Base-by-base conservation (phyloP, 2,888 invertebrate genomes). In the Morinoia aosen region DNA sequence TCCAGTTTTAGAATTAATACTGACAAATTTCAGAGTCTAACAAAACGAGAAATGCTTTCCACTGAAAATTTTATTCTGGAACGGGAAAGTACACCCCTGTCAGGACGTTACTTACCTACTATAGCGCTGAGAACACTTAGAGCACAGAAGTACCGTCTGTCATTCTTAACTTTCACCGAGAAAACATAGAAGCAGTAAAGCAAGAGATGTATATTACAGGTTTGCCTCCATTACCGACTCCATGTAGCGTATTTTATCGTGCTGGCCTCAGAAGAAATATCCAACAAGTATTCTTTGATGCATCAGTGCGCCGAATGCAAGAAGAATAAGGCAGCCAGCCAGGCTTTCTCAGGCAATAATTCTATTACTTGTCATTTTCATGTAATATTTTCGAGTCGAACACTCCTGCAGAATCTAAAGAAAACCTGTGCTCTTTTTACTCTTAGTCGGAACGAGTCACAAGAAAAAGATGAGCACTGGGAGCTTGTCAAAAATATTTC, bases 401-500 rank as follows among this genome's bases (percentile, higher is more conserved):
- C 93, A 93, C 93, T 90, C 40, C 3, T 40, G 48, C 48, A 57
- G 93, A 93, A 93, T 57, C 57, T 58, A 25, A 57, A 93, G 91
- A 93, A 93, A 33, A 33, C 33, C 48, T 90, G 39, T 39, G 39
- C 48, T 57, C 48, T 93, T 93, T 93, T 93, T 93, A n/a, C 19
- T 93, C 58, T 57, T 57, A n/a, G 48, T 57, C 56, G 93, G 57
- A 57, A 33, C 93, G 93, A 93, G 57, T 93, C 57, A 57, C 48
- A 57, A 93, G 93, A 57, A 93, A 93, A 93, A 93, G 57, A 57
- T 57, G 93, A 93, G 93, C 58, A 48, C 48, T 48, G 57, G n/a
- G 48, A 57, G 93, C 93, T 57, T 57, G 93, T 93, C 93, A 48
- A 93, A 93, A 93, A 93, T 93, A 93, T 57, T 93, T 57, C 57